Percentiles rank a stretch among this genome's conserved stretches.
These are phyloP conservation scores for Pseudomyrmex sp. DNA, from an alignment of 1,140 invertebrate genomes.

Conservation along the genomic window DNA sequence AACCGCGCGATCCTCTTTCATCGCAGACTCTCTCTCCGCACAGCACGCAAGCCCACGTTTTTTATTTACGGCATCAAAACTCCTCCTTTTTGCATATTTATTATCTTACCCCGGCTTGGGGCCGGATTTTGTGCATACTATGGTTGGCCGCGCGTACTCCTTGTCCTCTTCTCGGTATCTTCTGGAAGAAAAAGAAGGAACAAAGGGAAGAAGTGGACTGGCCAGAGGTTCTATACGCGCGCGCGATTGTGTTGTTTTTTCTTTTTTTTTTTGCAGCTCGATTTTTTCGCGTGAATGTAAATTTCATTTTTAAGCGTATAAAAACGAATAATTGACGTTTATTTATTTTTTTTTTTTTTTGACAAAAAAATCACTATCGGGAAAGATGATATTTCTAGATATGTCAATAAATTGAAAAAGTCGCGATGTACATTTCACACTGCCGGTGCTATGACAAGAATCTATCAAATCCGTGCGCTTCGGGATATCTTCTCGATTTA, in stretches of 20 bases:
- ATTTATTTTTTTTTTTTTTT: no score
- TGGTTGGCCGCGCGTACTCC: slow-evolving; percentile 31
- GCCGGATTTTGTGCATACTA: slow-evolving; percentile 61
- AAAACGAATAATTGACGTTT: no score
- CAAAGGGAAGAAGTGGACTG: neutral
- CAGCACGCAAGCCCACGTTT: slow-evolving; percentile 66
- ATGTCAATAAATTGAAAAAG: no score
- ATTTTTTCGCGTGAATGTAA: neutral
- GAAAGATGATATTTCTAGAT: no score
- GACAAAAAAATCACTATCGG: no score
- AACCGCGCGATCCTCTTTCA: slow-evolving; percentile 40
- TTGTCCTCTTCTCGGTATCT: slow-evolving; percentile 41
- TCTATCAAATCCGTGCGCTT: neutral
- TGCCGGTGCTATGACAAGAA: no score
- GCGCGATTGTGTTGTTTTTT: slow-evolving; percentile 24
- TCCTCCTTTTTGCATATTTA: slow-evolving; percentile 76
- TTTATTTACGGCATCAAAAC: slow-evolving; percentile 71
- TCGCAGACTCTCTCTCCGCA: slow-evolving; percentile 43
- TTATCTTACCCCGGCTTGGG: slow-evolving; percentile 59
- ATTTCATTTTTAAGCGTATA: no score
- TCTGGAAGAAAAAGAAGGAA: slow-evolving; percentile 15
- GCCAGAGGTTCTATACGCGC: neutral
- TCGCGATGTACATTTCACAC: no score
- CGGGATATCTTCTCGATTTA: neutral
- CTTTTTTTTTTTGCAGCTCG: neutral